Percentiles rank a stretch among this genome's conserved stretches.
Evolutionary conservation across 2,113 vertebrate genomes (phyloP).

Genomic region (Pomatorhinus ruficollis): DNA sequence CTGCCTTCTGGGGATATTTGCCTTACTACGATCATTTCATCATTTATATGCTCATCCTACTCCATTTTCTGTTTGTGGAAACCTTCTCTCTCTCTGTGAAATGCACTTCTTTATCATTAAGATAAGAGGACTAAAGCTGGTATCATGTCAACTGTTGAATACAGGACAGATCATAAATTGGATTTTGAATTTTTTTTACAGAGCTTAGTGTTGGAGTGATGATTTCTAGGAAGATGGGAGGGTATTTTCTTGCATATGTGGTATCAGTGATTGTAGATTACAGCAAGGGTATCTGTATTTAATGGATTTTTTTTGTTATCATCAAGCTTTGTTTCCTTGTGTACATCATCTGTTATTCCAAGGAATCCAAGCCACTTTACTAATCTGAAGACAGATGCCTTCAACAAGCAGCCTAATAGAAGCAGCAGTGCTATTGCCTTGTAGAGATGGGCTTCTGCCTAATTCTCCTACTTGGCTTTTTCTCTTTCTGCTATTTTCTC

Average conservation of each 20-base stretch:
- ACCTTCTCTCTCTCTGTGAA: background rate
- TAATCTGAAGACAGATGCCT: background rate
- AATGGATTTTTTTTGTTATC: background rate
- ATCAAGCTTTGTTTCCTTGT: background rate
- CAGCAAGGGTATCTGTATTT: background rate
- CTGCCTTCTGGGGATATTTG: background rate
- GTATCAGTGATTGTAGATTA: background rate
- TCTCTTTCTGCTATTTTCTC: background rate
- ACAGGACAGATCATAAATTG: background rate
- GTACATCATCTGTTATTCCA: background rate
- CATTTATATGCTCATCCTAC: background rate
- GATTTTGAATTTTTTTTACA: background rate
- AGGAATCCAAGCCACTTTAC: background rate
- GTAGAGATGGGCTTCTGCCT: background rate
- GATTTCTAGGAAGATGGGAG: background rate
- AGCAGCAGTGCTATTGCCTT: background rate
- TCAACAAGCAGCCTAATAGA: background rate
- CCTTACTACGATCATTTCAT: background rate
- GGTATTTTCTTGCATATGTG: background rate
- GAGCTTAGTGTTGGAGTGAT: background rate
- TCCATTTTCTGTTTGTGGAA: background rate
- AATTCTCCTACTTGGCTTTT: background rate
- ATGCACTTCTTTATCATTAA: background rate
- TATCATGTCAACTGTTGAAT: rapidly evolving
- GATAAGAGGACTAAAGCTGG: background rate